A percentile compares a stretch with the other conserved stretches of the same genome.
Evolutionary conservation across 2,797 vertebrate genomes (phyloP).

Genomic region (Sparus aurata): DNA sequence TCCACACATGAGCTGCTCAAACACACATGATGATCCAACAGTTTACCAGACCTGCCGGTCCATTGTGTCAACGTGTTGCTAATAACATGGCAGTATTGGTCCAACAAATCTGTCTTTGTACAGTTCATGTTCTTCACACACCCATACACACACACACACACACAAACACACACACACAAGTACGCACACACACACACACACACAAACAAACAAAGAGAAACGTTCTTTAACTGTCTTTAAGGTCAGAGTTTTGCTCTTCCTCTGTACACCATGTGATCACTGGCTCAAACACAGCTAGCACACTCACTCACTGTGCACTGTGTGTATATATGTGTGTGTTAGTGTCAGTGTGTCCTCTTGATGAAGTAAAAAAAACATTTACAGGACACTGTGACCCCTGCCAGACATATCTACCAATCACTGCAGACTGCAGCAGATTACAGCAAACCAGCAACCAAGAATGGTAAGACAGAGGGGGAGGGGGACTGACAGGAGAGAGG

Average conservation of each 20-base stretch:
- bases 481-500: neutral
- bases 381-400: conserved; percentile 61
- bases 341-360: conserved; percentile 4
- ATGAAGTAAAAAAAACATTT: conserved; percentile 43
- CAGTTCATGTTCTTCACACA: neutral
- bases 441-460: conserved; percentile 32
- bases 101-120: no score
- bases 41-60: no score
- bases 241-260: conserved; percentile 27
- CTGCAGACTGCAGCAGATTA: conserved; percentile 64
- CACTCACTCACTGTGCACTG: neutral
- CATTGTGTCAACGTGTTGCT: neutral
- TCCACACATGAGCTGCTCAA: no score
- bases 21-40: no score
- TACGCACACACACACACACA: no score
- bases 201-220: neutral
- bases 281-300: conserved; percentile 2
- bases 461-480: conserved; percentile 5
- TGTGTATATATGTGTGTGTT: conserved; percentile 13
- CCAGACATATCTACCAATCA: conserved; percentile 56
- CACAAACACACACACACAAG: no score
- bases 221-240: conserved; percentile 14
- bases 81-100: neutral
- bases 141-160: no score
- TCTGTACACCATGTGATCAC: conserved; percentile 17